These are phyloP conservation scores for Pantala flavescens DNA, from an alignment of 1,140 invertebrate genomes.

Conservation along the genomic window DNA sequence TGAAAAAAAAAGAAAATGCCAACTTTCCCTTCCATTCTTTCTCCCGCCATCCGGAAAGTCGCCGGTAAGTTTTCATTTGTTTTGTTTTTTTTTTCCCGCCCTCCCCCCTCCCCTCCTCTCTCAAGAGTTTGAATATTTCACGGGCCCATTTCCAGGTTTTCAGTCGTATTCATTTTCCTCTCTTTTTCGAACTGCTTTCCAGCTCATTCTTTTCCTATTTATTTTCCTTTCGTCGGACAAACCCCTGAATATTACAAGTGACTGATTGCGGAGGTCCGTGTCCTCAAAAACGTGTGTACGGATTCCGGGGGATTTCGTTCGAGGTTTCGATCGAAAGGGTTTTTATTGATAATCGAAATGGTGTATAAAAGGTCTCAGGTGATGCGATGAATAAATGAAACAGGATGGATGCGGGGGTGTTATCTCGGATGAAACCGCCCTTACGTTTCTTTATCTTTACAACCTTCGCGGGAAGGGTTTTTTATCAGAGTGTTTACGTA, in stretches of 20 bases:
- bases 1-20: not conserved
- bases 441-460: not conserved
- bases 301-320: too few relatives aligned
- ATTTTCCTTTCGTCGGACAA: not conserved
- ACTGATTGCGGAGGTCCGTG: too few relatives aligned
- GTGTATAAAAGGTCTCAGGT: too few relatives aligned
- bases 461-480: too few relatives aligned
- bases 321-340: too few relatives aligned
- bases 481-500: too few relatives aligned
- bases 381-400: too few relatives aligned
- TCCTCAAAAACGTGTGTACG: too few relatives aligned
- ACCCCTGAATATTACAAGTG: not conserved
- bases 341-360: too few relatives aligned
- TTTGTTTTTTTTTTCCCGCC: not conserved
- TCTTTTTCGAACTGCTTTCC: not conserved
- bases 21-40: not conserved
- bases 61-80: not conserved
- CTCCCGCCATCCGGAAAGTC: not conserved
- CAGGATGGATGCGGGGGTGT: too few relatives aligned
- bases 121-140: not conserved
- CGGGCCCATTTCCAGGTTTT: constrained; percentile 1
- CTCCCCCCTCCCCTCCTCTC: not conserved
- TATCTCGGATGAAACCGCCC: not conserved
- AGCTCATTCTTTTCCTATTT: not conserved
- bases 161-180: not conserved